A percentile compares a stretch with the other conserved stretches of the same genome.
phyloP scores from a whole-genome alignment of 2,797 vertebrate genomes.

The Hephaestus fuliginosus region DNA sequence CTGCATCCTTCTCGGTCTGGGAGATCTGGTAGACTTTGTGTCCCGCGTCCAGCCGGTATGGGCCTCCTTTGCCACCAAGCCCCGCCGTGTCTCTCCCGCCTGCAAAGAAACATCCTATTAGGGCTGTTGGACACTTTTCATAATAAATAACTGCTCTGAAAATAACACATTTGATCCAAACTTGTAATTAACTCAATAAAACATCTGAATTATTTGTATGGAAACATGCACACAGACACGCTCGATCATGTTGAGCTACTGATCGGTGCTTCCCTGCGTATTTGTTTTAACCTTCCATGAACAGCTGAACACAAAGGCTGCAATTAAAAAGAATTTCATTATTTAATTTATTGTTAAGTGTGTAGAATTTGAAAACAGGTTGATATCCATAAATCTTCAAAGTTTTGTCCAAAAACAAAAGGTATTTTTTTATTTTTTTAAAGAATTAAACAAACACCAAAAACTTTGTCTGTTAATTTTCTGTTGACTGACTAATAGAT shows the following conservation, averaged over 20 bases:
- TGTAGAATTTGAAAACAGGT: no score
- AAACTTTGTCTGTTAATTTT: no score
- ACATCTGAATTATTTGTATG: neutral
- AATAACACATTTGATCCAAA: neutral
- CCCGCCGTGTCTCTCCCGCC: constrained; percentile 98
- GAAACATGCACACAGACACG: neutral
- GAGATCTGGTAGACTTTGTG: constrained; percentile 95
- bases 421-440: no score
- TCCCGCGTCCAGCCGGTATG: constrained; percentile 94
- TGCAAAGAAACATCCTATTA: constrained; percentile 59
- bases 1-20: constrained; percentile 93
- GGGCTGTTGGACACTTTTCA: neutral
- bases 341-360: no score
- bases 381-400: no score
- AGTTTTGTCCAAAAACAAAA: no score
- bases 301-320: neutral
- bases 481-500: no score
- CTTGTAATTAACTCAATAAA: neutral
- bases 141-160: neutral
- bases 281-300: neutral
- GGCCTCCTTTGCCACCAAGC: constrained; percentile 95
- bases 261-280: neutral
- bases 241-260: no score
- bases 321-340: no score
- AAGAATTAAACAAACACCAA: no score